Evolutionary conservation across 2,113 vertebrate species (phyloP), one percentile per base, ranked within the genome.

Genomic region (Pelvicachromis taeniatus): DNA sequence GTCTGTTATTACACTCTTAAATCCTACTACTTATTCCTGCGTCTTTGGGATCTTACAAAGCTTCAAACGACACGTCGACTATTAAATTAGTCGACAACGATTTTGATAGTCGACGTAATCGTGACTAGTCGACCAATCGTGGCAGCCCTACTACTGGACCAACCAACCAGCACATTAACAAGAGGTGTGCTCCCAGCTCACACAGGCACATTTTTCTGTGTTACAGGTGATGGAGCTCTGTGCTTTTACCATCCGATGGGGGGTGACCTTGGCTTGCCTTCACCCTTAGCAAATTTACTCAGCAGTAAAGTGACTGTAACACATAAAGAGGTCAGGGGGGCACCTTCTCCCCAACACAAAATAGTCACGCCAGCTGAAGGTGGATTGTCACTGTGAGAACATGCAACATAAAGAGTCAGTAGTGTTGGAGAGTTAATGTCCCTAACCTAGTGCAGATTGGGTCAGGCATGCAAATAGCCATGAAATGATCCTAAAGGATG

Each of bases 211-310:
- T 63, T 63, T 63, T 38, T 12, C 35, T 12, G 38, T 38, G 33
- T 63, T 38, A 63, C 21, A 38, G 59, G 59, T 33, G 7, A 38
- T 63, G 19, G 33, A 63, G 38, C 35, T 59, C 65, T 55, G n/a
- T 33, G 56, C n/a, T 81, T 84, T 84, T n/a, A 17, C 40, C 12
- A 1, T 75, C 2, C 59, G 83, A 45, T 63, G 73, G 11, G 14
- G 13, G 21, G 55, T 45, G 21, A 88, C 86, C 89, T 92, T 85
- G 87, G 45, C 35, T 87, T 59, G 88, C 53, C 85, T 92, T 90
- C 82, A 70, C 86, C 85, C 55, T 73, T 21, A 77, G 93, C 79
- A 17, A 55, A 81, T 61, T 91, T 21, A 75, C 77, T 89, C 78
- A 87, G 29, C 33, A 23, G 48, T 78, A 78, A 85, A 78, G 85